Percentiles rank a stretch among this genome's conserved stretches.
Conservation (phyloP, 2,797 vertebrate genomes). For the Natrix natrix region DNA sequence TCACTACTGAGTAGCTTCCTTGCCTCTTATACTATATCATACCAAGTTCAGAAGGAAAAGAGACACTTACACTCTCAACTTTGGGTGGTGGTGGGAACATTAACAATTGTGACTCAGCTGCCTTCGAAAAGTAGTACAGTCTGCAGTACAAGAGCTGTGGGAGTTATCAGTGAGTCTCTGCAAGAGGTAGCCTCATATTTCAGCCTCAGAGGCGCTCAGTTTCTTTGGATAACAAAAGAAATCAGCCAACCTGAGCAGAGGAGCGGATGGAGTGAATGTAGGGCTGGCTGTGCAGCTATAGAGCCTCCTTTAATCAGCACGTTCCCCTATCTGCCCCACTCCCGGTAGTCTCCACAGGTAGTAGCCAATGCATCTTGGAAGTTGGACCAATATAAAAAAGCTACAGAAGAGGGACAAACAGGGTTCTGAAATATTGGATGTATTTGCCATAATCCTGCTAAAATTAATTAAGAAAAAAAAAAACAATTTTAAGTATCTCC, state of each 20-base stretch:
- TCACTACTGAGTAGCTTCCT: background rate
- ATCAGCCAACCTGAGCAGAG: background rate
- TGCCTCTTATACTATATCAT: background rate
- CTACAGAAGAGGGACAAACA: background rate
- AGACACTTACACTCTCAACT: background rate
- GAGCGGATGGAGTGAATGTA: background rate
- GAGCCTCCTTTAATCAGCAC: background rate
- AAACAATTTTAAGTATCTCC: background rate
- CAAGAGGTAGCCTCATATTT: background rate
- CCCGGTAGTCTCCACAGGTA: background rate
- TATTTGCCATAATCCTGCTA: background rate
- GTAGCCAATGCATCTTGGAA: background rate
- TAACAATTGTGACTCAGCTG: background rate
- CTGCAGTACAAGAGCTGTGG: background rate
- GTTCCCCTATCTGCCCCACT: background rate
- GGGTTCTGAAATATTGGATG: background rate
- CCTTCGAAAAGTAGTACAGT: background rate
- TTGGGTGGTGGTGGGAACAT: background rate
- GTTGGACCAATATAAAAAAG: background rate
- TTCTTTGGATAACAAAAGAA: constrained; percentile 5
- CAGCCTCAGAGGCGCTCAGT: background rate
- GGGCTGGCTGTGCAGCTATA: background rate
- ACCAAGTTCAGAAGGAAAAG: background rate
- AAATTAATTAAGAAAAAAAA: background rate
- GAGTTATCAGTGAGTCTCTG: background rate